Conservation (phyloP, 2,888 invertebrate species). For the Bedellia somnulentella region DNA sequence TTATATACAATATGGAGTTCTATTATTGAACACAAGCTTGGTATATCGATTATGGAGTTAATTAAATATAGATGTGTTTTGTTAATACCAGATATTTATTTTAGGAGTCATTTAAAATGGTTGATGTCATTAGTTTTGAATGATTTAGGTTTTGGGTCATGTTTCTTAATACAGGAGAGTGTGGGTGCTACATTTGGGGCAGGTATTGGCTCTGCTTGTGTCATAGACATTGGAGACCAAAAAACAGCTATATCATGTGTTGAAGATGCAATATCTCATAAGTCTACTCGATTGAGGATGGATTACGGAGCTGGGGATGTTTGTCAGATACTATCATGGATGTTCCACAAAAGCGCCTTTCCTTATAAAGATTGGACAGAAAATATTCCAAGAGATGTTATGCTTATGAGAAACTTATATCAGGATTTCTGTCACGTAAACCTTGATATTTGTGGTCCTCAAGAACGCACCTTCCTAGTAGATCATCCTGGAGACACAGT, state of each 20-base stretch:
- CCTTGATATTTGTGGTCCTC: slow-evolving; percentile 85
- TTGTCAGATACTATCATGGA: slow-evolving; percentile 85
- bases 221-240: slow-evolving; percentile 93
- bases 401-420: slow-evolving; percentile 80
- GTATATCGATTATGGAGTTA: slow-evolving; percentile 70
- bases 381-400: slow-evolving; percentile 73
- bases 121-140: slow-evolving; percentile 77
- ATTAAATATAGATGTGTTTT: slow-evolving; percentile 84
- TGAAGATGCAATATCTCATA: slow-evolving; percentile 93
- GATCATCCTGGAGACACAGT: slow-evolving; percentile 70
- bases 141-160: slow-evolving; percentile 83
- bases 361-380: slow-evolving; percentile 84
- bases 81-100: slow-evolving; percentile 88
- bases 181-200: slow-evolving; percentile 55
- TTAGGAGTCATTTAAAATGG: slow-evolving; percentile 81
- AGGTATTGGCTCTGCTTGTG: slow-evolving; percentile 76
- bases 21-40: slow-evolving; percentile 74
- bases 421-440: slow-evolving; percentile 91
- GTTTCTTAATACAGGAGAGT: slow-evolving; percentile 78
- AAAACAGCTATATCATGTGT: slow-evolving; percentile 95
- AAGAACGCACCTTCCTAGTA: slow-evolving; percentile 77
- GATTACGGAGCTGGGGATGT: slow-evolving; percentile 92
- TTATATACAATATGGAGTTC: slow-evolving; percentile 87
- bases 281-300: slow-evolving; percentile 79
- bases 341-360: slow-evolving; percentile 87